phyloP scores from a whole-genome alignment of 2,888 invertebrate species.

The Andrena minutula region DNA sequence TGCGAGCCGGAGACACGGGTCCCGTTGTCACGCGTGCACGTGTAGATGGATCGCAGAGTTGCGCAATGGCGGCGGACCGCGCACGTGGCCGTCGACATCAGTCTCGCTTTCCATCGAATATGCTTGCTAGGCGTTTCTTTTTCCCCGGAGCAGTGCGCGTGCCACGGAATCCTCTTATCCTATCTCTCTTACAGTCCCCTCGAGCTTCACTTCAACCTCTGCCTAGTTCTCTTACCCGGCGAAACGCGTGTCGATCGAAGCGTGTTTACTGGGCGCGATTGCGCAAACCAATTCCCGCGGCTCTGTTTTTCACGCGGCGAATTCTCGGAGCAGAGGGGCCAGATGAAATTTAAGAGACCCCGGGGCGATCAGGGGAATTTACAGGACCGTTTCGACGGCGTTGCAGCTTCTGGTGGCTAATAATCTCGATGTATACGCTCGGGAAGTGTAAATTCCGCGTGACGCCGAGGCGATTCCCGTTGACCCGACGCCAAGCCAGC shows the following conservation, averaged over 20 bases:
- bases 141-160: not conserved
- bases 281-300: no score
- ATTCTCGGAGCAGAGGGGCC: no score
- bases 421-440: slow-evolving; percentile 20
- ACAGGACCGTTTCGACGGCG: not conserved
- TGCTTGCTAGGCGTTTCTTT: not conserved
- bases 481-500: slow-evolving; percentile 41
- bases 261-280: no score
- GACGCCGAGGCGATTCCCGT: slow-evolving; percentile 38
- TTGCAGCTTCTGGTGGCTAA: slow-evolving; percentile 1
- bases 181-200: not conserved
- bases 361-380: not conserved
- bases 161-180: not conserved
- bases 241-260: no score
- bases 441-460: slow-evolving; percentile 15
- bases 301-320: no score
- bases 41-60: slow-evolving; percentile 40
- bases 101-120: slow-evolving; percentile 22
- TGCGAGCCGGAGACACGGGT: slow-evolving; percentile 43
- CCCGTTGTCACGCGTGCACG: slow-evolving; percentile 55
- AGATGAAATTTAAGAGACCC: not conserved
- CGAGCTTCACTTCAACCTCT: no score
- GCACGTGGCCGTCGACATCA: slow-evolving; percentile 39
- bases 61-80: slow-evolving; percentile 44
- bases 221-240: no score